Evolutionary conservation across 2,113 vertebrate species (phyloP).

Genomic region (Motacilla alba): DNA sequence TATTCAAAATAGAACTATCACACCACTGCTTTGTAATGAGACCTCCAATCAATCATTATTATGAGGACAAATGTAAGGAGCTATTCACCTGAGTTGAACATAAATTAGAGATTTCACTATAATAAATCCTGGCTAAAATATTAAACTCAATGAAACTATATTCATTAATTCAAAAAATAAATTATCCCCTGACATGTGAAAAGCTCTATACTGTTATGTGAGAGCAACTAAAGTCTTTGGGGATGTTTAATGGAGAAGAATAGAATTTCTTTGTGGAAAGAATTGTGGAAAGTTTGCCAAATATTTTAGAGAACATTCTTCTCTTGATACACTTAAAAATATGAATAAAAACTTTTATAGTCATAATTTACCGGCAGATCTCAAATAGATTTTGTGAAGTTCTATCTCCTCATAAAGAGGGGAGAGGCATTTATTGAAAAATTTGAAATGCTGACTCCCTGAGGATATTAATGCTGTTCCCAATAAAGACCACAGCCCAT

Average conservation of each 20-base stretch:
- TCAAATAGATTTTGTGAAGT: neutral
- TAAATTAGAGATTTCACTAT: constrained; percentile 4
- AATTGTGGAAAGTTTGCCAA: neutral
- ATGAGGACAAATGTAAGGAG: neutral
- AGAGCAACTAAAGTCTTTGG: neutral
- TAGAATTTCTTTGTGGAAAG: neutral
- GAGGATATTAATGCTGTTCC: neutral
- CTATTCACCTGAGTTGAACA: neutral
- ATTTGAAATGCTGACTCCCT: neutral
- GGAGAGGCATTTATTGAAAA: neutral
- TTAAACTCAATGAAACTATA: constrained; percentile 3
- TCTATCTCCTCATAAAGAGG: neutral
- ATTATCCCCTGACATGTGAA: neutral
- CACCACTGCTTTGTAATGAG: neutral
- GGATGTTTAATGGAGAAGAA: neutral
- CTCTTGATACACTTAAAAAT: neutral
- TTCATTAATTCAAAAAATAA: constrained; percentile 32
- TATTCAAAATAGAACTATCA: neutral
- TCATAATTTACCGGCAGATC: neutral
- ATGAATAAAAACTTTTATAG: neutral
- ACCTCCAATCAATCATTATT: neutral
- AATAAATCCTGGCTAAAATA: constrained; percentile 45
- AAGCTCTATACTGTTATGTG: neutral
- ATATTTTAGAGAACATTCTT: neutral
- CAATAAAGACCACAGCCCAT: neutral